Conservation (phyloP, 2,888 invertebrate genomes). For the Bombylius discolor region DNA sequence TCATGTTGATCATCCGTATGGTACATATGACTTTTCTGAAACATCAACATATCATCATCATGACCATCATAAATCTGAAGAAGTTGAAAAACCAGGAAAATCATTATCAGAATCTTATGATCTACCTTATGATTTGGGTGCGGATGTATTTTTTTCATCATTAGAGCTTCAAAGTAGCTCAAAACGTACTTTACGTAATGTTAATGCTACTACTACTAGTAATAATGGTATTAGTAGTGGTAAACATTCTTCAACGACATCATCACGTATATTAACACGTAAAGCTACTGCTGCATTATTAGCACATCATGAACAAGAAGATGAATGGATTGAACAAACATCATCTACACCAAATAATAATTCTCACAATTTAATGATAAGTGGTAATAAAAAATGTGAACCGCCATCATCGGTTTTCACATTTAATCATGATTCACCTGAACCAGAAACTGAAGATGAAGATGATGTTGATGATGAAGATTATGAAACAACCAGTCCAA, state of each 20-base stretch:
- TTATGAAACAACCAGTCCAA: conserved; percentile 42
- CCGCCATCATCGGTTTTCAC: conserved; percentile 27
- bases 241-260: neutral
- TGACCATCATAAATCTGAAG: conserved; percentile 12
- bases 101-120: conserved; percentile 33
- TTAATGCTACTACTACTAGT: neutral
- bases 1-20: conserved; percentile 24
- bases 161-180: conserved; percentile 64
- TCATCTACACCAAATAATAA: conserved; percentile 11
- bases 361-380: conserved; percentile 43
- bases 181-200: conserved; percentile 26
- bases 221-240: neutral
- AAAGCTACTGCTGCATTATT: conserved; percentile 34
- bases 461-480: conserved; percentile 29
- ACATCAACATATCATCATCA: conserved; percentile 12
- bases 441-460: conserved; percentile 26
- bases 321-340: conserved; percentile 26
- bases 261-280: conserved; percentile 24
- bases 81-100: conserved; percentile 28
- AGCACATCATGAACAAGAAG: conserved; percentile 30
- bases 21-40: conserved; percentile 24
- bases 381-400: conserved; percentile 44
- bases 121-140: conserved; percentile 50
- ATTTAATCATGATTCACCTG: conserved; percentile 26
- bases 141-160: conserved; percentile 77